Evolutionary conservation across 2,888 invertebrate genomes (phyloP).

Genomic region (Vannuccia rotundouncinata): DNA sequence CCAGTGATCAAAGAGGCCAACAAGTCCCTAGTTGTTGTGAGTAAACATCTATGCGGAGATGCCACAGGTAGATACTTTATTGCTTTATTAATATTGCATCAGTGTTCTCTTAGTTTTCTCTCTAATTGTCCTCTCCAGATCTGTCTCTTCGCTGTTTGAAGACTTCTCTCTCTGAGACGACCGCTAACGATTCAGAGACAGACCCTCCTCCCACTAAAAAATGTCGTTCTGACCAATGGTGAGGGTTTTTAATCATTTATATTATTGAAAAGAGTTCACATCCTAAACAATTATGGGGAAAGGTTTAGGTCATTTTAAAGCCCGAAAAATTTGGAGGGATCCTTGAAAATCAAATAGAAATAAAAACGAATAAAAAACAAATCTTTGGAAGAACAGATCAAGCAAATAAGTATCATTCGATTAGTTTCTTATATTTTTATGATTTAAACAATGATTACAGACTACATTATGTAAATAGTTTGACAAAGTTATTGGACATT

Average conservation of each 20-base stretch:
- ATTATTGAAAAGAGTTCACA: neutral
- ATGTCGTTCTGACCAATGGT: neutral
- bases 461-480: neutral
- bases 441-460: no score
- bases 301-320: no score
- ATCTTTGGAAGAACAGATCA: no score
- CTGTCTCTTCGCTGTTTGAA: constrained; percentile 67
- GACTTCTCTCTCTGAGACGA: neutral
- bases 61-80: constrained; percentile 64
- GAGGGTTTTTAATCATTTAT: neutral
- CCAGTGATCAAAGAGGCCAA: neutral
- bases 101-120: neutral
- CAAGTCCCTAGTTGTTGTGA: constrained; percentile 61
- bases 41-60: constrained; percentile 81
- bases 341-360: no score
- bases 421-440: no score
- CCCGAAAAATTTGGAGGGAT: no score
- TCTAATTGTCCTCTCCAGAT: constrained; percentile 57
- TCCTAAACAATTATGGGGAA: no score
- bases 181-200: neutral
- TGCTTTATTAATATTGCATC: neutral
- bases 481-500: neutral
- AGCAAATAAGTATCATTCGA: no score
- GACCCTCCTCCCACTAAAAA: neutral
- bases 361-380: no score